These are phyloP conservation scores for Metellina segmentata DNA, from an alignment of 2,888 invertebrate species.

Conservation along the genomic window DNA sequence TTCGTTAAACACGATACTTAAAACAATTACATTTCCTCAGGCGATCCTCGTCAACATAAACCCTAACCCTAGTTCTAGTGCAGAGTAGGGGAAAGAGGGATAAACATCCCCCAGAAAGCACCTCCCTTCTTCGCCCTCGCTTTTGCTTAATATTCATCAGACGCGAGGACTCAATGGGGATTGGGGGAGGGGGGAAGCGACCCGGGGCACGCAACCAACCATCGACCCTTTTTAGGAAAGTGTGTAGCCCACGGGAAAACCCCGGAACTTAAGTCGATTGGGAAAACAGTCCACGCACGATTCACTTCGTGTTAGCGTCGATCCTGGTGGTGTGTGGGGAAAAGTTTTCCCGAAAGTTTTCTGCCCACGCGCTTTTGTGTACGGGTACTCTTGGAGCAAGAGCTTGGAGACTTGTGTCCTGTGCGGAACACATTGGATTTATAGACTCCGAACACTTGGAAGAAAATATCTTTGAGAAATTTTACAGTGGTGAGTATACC, in stretches of 20 bases:
- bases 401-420: no score
- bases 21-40: no score
- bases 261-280: conserved; percentile 14
- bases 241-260: conserved; percentile 13
- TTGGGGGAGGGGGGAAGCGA: conserved; percentile 13
- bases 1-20: no score
- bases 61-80: no score
- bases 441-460: no score
- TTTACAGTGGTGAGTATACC: no score
- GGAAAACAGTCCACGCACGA: conserved; percentile 24
- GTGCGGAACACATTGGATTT: no score
- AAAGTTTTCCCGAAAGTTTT: background rate
- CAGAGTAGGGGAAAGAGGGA: background rate
- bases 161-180: conserved; percentile 8
- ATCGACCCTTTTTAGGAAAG: conserved; percentile 63
- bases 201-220: conserved; percentile 68
- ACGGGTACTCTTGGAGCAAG: no score
- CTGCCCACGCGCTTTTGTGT: background rate
- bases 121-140: conserved; percentile 42
- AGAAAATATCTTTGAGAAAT: no score
- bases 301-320: conserved; percentile 5
- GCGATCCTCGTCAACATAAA: no score
- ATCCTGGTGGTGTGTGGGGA: background rate
- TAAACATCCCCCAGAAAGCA: conserved; percentile 23
- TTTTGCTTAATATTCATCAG: conserved; percentile 70